These are phyloP conservation scores for Rotaria sp. DNA, from an alignment of 2,888 invertebrate species.

Conservation along the genomic window DNA sequence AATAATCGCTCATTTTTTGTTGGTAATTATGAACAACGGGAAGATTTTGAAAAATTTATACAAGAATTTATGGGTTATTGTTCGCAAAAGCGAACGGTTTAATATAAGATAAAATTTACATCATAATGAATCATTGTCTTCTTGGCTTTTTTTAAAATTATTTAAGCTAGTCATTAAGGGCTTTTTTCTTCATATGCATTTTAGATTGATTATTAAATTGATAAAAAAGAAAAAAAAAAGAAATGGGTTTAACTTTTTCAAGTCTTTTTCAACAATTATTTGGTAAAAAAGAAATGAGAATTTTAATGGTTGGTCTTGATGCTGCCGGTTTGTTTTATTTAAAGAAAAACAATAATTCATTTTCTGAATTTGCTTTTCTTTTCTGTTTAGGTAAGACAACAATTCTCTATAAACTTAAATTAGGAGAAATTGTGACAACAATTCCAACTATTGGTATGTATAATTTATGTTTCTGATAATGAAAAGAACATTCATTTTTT, in stretches of 20 bases:
- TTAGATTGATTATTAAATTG: not conserved
- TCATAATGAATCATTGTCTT: no score
- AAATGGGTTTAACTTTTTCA: constrained; percentile 90
- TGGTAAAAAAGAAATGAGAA: constrained; percentile 94
- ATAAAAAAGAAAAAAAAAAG: no score
- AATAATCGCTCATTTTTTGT: constrained; percentile 46
- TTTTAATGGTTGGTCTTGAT: constrained; percentile 73
- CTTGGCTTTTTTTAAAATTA: not conserved
- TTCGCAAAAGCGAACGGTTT: constrained; percentile 4
- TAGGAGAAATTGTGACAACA: constrained; percentile 99
- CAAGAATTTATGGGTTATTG: constrained; percentile 43
- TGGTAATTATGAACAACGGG: constrained; percentile 47
- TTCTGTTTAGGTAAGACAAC: constrained; percentile 80
- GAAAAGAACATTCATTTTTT: not conserved
- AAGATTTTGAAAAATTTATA: constrained; percentile 45
- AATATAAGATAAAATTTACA: not conserved
- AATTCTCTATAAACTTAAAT: constrained; percentile 97
- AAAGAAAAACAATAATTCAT: not conserved
- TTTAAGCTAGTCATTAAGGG: not conserved
- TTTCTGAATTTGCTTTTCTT: not conserved
- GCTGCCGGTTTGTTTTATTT: constrained; percentile 3
- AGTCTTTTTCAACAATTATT: constrained; percentile 83
- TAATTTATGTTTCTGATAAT: not conserved
- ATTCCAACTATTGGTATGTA: constrained; percentile 93
- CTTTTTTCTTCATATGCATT: not conserved